These are phyloP conservation scores for Halcyon chelicuti DNA, from an alignment of 2,797 vertebrate species.

Conservation along the genomic window DNA sequence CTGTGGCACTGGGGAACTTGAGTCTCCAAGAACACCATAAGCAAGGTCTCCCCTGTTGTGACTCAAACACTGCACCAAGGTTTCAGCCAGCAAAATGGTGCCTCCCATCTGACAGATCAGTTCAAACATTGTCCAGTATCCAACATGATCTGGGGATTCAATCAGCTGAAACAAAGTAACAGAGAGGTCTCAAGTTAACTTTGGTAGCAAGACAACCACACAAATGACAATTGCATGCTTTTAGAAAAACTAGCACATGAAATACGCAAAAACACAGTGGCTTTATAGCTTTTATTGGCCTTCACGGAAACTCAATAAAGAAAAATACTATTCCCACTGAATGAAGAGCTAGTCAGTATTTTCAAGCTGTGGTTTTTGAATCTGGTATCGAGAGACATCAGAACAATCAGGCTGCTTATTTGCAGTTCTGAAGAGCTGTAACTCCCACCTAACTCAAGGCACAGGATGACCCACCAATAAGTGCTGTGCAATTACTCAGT, in stretches of 20 bases:
- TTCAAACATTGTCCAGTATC: conserved; percentile 83
- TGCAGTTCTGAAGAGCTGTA: background rate
- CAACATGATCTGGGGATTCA: conserved; percentile 80
- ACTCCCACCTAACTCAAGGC: background rate
- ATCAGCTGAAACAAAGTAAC: conserved; percentile 75
- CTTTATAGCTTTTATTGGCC: background rate
- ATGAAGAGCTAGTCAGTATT: background rate
- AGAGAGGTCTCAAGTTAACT: background rate
- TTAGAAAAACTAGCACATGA: background rate
- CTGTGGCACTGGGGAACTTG: background rate
- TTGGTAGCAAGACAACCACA: background rate
- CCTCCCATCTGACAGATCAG: conserved; percentile 82
- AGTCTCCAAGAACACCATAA: background rate
- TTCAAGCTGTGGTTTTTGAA: background rate
- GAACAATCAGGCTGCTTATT: background rate
- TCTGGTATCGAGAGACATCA: background rate
- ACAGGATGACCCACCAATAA: background rate
- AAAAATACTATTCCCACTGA: background rate
- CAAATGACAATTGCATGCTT: rapidly evolving
- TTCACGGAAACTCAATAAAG: background rate
- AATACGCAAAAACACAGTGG: rapidly evolving
- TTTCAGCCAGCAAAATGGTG: conserved; percentile 83
- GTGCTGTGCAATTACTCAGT: background rate
- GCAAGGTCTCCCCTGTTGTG: background rate
- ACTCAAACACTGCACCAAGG: conserved; percentile 66